Percentiles rank a stretch among this genome's conserved stretches.
Evolutionary conservation across 2,888 invertebrate genomes (phyloP).

Genomic region (Erannis defoliaria): DNA sequence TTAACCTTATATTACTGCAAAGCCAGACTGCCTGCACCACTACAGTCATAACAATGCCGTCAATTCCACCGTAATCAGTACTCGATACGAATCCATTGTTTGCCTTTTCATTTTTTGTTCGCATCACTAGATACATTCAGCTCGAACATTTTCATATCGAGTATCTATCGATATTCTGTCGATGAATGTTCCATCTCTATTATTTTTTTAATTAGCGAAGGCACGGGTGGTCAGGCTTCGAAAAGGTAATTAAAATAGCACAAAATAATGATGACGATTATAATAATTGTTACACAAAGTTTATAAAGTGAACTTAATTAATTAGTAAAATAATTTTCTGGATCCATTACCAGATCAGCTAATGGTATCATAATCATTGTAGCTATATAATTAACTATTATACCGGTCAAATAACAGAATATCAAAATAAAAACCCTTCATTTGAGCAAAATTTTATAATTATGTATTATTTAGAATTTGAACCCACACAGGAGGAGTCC

Average conservation of each 20-base stretch:
- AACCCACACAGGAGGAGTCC: too few species aligned
- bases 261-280: neutral
- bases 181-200: neutral
- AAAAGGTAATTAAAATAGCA: constrained; percentile 23
- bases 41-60: constrained; percentile 34
- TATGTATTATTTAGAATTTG: too few species aligned
- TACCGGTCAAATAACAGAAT: too few species aligned
- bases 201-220: constrained; percentile 18
- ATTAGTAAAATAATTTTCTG: too few species aligned
- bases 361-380: too few species aligned
- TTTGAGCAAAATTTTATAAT: too few species aligned
- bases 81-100: constrained; percentile 55
- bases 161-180: constrained; percentile 12
- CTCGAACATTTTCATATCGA: constrained; percentile 29
- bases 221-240: neutral
- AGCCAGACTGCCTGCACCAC: neutral
- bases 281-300: neutral
- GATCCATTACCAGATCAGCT: too few species aligned
- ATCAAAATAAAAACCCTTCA: too few species aligned
- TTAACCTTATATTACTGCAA: neutral
- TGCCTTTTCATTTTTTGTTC: constrained; percentile 51
- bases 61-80: constrained; percentile 64
- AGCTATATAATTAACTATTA: too few species aligned
- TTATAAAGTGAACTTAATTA: too few species aligned
- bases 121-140: constrained; percentile 42